Base-by-base conservation (phyloP, 1,140 invertebrate genomes). In the Caenorhabditis tropicalis region DNA sequence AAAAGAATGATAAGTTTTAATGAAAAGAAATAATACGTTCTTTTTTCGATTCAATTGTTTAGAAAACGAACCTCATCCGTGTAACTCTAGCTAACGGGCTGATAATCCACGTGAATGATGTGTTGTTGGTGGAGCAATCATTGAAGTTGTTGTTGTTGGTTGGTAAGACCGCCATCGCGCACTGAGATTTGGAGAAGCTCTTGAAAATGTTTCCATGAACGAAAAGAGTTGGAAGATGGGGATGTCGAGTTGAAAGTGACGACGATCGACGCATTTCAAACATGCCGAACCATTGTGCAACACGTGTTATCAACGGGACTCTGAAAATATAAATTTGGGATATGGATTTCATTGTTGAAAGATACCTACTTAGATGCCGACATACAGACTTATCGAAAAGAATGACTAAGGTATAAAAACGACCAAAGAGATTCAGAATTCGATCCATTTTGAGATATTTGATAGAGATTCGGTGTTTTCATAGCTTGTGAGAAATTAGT, bases 401-500 rank as follows among this genome's bases (percentile, higher is more conserved):
- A 29, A 24, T 58, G 56, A 53, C 82, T 85, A n/a, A 70, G 39
- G 31, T 82, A 85, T 6, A 85, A 82, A 56, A 85, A 85, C 12
- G 85, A 74, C 79, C 84, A 82, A 31, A 85, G 79, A 9, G 51
- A 81, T 10, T 82, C 81, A 9, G 85, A 31, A 33, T 58, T 81
- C 12, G 33, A 85, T n/a, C 84, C 84, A 24, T 82, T 85, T 81
- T 85, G 84, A 31, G 79, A 81, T 6, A 85, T 82, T 49, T 70
- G 46, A 53, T 83, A 81, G 2, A 79, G 79, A 39, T 51, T 49
- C 31, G 79, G 84, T 19, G n/a, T 65, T 51, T 49, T 39, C 27
- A 81, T 15, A 10, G 79, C 58, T 33, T 81, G 33, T 31, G 39
- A 19, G 31, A 81, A 85, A 31, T 53, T 65, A 0, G 27, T 15